Evolutionary conservation across 2,888 invertebrate genomes (phyloP).

Genomic region (Thymelicus lineola): DNA sequence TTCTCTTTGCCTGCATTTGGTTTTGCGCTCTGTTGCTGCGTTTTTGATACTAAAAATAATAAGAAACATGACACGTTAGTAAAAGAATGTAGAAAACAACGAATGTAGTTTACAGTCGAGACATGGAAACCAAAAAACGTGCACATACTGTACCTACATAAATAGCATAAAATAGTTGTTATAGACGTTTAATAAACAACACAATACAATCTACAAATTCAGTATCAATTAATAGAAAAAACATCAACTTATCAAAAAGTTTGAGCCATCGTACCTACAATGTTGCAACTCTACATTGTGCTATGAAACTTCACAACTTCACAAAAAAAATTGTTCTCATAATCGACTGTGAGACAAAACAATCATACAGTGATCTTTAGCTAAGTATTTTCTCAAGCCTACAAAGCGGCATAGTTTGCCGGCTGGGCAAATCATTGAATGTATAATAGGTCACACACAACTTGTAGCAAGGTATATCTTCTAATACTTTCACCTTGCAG

Average conservation of each 20-base stretch:
- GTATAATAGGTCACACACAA: constrained; percentile 47
- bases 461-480: not conserved
- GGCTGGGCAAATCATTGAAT: constrained; percentile 42
- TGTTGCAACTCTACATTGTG: not conserved
- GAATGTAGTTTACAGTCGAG: too few relatives aligned
- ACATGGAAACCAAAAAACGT: too few relatives aligned
- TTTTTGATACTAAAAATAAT: constrained; percentile 64
- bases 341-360: constrained; percentile 15
- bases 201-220: too few relatives aligned
- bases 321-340: constrained; percentile 17
- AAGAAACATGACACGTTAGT: not conserved
- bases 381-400: constrained; percentile 15
- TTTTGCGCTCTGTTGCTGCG: constrained; percentile 62
- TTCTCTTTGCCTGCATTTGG: constrained; percentile 59
- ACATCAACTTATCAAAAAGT: not conserved
- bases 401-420: constrained; percentile 34
- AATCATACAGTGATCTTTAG: constrained; percentile 32
- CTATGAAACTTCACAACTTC: not conserved
- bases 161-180: too few relatives aligned
- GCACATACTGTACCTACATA: too few relatives aligned
- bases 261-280: not conserved
- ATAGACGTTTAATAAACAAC: too few relatives aligned
- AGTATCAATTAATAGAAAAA: not conserved
- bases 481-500: constrained; percentile 55
- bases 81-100: too few relatives aligned